Evolutionary conservation across 2,888 invertebrate species (phyloP).

Genomic region (Allophyes oxyacanthae): DNA sequence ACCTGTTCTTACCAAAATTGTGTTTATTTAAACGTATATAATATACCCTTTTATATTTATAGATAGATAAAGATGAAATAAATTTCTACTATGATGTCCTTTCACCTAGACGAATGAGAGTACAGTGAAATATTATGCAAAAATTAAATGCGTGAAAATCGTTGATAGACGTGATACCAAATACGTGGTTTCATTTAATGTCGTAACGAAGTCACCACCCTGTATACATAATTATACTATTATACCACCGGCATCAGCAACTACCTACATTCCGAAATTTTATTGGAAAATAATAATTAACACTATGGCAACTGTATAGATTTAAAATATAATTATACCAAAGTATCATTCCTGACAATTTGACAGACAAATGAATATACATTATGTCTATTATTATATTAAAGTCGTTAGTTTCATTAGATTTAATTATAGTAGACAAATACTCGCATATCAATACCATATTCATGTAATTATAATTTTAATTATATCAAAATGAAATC

Average conservation of each 20-base stretch:
- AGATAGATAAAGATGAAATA: too few relatives aligned
- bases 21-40: too few relatives aligned
- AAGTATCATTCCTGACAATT: constrained; percentile 36
- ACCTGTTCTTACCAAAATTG: too few relatives aligned
- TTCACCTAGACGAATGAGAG: too few relatives aligned
- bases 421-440: constrained; percentile 56
- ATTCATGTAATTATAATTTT: constrained; percentile 39
- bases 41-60: too few relatives aligned
- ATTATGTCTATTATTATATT: constrained; percentile 19
- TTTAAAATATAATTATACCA: constrained; percentile 26
- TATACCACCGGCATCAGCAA: constrained; percentile 8
- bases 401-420: constrained; percentile 37
- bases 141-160: too few relatives aligned
- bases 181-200: too few relatives aligned
- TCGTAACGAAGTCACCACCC: too few relatives aligned
- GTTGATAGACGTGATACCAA: too few relatives aligned
- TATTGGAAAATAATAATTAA: neutral
- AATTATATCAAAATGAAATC: constrained; percentile 50
- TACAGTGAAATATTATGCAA: too few relatives aligned
- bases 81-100: too few relatives aligned
- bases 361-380: constrained; percentile 6
- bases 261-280: constrained; percentile 15
- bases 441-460: constrained; percentile 73
- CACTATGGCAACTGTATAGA: constrained; percentile 25
- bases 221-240: neutral